A percentile compares a stretch with the other conserved stretches of the same genome.
These are phyloP conservation scores for Marronus borbonicus DNA, from an alignment of 2,888 invertebrate genomes.

Conservation along the genomic window DNA sequence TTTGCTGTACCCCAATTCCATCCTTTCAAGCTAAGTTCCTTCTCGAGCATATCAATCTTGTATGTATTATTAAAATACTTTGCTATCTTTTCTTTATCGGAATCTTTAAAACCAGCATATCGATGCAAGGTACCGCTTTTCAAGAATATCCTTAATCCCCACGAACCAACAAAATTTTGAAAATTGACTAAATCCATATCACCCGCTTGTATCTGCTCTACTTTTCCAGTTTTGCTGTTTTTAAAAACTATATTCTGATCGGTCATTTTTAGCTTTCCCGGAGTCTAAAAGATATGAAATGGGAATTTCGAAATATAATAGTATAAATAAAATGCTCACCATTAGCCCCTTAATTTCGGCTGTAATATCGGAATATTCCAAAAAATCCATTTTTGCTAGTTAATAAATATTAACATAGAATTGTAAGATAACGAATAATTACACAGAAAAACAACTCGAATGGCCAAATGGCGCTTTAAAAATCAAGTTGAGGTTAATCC, in stretches of 20 bases:
- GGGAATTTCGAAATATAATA: conserved; percentile 8
- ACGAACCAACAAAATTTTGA: conserved; percentile 91
- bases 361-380: conserved; percentile 90
- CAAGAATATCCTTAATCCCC: conserved; percentile 91
- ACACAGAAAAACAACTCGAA: background rate
- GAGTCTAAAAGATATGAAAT: conserved; percentile 76
- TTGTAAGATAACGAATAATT: background rate
- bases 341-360: conserved; percentile 89
- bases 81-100: conserved; percentile 94
- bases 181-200: conserved; percentile 95
- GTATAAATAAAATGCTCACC: conserved; percentile 74
- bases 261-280: conserved; percentile 93
- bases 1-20: conserved; percentile 99
- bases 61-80: conserved; percentile 91
- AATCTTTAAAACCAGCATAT: conserved; percentile 94
- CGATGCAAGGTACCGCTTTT: conserved; percentile 93
- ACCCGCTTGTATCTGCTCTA: conserved; percentile 87
- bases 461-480: conserved; percentile 42
- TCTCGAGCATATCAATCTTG: conserved; percentile 88
- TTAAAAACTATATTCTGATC: conserved; percentile 94
- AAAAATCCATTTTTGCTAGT: conserved; percentile 78
- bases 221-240: conserved; percentile 96
- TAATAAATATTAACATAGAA: background rate
- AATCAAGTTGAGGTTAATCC: background rate
- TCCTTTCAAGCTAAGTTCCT: conserved; percentile 94